phyloP scores from a whole-genome alignment of 2,888 invertebrate species.

The Drosophila austrosaltans region DNA sequence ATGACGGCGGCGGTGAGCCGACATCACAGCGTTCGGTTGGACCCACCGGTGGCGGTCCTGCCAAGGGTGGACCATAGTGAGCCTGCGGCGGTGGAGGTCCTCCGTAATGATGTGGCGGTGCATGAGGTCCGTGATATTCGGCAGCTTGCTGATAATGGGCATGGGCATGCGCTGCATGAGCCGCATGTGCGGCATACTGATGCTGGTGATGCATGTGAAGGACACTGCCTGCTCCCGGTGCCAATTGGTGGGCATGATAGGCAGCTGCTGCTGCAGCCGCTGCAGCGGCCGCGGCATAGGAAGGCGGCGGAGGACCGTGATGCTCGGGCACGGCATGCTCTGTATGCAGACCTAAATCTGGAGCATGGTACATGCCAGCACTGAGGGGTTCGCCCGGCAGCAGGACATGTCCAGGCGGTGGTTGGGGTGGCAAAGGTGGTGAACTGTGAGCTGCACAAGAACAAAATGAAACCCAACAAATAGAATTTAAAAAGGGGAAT shows the following conservation, averaged over 20 bases:
- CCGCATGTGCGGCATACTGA: conserved; percentile 72
- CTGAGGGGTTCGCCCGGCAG: conserved; percentile 72
- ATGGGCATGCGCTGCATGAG: conserved; percentile 63
- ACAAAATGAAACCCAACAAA: neutral
- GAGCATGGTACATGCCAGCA: conserved; percentile 78
- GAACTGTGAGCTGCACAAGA: conserved; percentile 62
- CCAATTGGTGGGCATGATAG: conserved; percentile 80
- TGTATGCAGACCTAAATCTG: conserved; percentile 78
- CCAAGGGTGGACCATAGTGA: conserved; percentile 54
- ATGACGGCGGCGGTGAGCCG: conserved; percentile 78
- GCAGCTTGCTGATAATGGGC: conserved; percentile 72
- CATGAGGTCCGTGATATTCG: conserved; percentile 74
- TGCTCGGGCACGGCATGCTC: conserved; percentile 74
- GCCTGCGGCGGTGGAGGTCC: conserved; percentile 69
- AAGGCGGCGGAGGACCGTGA: conserved; percentile 80
- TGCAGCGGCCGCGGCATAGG: conserved; percentile 78
- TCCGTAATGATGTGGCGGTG: conserved; percentile 58
- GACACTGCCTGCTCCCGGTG: conserved; percentile 68
- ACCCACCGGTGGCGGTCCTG: conserved; percentile 59
- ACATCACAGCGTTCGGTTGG: conserved; percentile 74
- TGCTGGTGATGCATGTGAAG: conserved; percentile 77
- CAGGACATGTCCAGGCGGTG: conserved; percentile 57
- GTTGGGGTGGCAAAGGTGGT: conserved; percentile 71
- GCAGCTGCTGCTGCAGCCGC: conserved; percentile 80
- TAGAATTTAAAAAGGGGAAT: neutral